These are phyloP conservation scores for Pristionchus japonicus DNA, from an alignment of 2,888 invertebrate genomes.

Conservation along the genomic window DNA sequence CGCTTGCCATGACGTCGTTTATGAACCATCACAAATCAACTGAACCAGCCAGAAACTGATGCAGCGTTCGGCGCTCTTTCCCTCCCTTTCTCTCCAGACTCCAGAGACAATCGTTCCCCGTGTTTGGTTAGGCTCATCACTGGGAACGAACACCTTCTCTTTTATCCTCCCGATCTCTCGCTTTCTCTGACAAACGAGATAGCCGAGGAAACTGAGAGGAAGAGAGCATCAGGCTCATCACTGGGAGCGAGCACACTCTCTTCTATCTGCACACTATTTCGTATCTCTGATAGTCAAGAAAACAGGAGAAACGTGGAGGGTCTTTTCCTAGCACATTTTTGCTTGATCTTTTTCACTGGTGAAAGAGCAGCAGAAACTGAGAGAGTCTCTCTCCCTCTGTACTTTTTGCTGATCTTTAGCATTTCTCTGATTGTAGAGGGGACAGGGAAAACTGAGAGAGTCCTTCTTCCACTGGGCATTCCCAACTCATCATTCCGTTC, in stretches of 20 bases:
- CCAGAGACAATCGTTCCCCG: background rate
- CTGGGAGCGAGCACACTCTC: too few relatives aligned
- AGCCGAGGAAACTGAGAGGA: background rate
- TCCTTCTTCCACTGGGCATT: too few relatives aligned
- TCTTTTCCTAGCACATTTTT: too few relatives aligned
- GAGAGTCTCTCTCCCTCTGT: background rate
- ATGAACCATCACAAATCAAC: too few relatives aligned
- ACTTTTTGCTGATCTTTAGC: background rate
- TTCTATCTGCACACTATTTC: too few relatives aligned
- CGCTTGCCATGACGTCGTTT: too few relatives aligned
- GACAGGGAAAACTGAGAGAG: background rate
- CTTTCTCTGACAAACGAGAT: background rate
- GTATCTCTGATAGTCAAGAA: too few relatives aligned
- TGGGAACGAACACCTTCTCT: background rate
- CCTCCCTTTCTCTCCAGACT: background rate
- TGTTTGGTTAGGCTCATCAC: conserved; percentile 36
- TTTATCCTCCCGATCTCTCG: background rate
- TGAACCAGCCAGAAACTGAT: background rate
- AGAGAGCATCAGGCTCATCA: too few relatives aligned
- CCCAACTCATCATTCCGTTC: background rate
- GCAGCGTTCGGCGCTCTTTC: background rate
- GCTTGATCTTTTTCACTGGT: background rate
- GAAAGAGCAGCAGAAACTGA: background rate
- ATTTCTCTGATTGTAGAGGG: background rate
- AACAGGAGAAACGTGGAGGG: too few relatives aligned